A percentile compares a stretch with the other conserved stretches of the same genome.
phyloP scores from a whole-genome alignment of 2,113 vertebrate genomes.

The Hoplias malabaricus region DNA sequence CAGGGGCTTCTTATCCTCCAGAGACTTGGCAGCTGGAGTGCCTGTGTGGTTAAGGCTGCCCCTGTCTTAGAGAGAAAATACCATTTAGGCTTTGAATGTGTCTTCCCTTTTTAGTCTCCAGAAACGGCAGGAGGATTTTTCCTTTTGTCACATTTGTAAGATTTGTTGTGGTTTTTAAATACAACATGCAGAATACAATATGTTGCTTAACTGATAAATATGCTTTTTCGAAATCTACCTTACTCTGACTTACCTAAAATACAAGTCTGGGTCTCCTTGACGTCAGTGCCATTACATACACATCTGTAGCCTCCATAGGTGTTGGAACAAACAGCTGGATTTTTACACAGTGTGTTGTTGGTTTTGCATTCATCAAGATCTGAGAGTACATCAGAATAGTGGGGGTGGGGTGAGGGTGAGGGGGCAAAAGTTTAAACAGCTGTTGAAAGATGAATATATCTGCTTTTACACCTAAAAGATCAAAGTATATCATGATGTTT shows the following conservation, averaged over 20 bases:
- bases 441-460: neutral
- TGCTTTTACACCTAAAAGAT: no score
- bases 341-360: slow-evolving; percentile 62
- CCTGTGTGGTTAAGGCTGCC: slow-evolving; percentile 40
- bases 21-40: neutral
- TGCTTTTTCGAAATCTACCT: no score
- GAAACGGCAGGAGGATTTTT: neutral
- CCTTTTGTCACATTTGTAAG: neutral
- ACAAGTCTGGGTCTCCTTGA: slow-evolving; percentile 69
- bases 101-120: neutral
- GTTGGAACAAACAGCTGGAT: slow-evolving; percentile 71
- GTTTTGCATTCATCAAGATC: slow-evolving; percentile 76
- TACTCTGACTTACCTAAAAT: slow-evolving; percentile 60
- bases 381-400: slow-evolving; percentile 46
- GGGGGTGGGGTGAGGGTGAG: no score
- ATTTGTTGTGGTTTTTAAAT: no score
- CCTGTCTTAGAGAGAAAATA: slow-evolving; percentile 45
- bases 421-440: neutral
- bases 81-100: neutral
- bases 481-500: no score
- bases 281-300: slow-evolving; percentile 74
- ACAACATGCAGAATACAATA: no score
- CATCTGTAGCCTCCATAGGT: slow-evolving; percentile 80
- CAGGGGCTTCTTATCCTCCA: slow-evolving; percentile 51
- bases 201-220: no score